These are phyloP conservation scores for Cyphomyrus plagiostoma DNA, from an alignment of 2,113 vertebrate species.

Conservation along the genomic window DNA sequence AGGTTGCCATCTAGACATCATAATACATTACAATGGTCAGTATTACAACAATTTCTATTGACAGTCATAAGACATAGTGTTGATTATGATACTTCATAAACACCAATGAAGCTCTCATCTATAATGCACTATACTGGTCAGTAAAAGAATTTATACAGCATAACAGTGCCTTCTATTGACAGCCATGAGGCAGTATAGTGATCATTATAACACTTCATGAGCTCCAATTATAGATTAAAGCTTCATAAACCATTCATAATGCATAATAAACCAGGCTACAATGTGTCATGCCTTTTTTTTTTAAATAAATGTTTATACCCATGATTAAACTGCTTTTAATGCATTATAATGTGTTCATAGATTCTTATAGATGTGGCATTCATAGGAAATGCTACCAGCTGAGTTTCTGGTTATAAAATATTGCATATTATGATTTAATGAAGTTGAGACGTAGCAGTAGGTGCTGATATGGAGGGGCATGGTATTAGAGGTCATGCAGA, in stretches of 20 bases:
- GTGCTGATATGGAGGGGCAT: background rate
- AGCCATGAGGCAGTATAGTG: too few species aligned
- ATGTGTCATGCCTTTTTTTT: background rate
- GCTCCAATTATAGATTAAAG: background rate
- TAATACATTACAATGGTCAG: background rate
- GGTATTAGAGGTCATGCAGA: background rate
- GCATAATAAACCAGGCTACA: background rate
- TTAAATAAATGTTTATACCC: background rate
- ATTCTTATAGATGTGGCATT: background rate
- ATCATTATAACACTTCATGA: too few species aligned
- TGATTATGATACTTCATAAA: background rate
- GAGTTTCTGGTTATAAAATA: background rate
- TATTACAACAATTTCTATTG: background rate
- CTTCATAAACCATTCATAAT: background rate
- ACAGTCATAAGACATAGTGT: background rate
- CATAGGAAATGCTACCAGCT: background rate
- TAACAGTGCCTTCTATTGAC: too few species aligned
- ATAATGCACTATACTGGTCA: background rate
- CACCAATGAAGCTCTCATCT: background rate
- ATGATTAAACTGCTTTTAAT: background rate
- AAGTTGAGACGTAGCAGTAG: background rate
- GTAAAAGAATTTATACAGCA: background rate
- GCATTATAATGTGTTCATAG: background rate
- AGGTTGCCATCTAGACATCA: background rate
- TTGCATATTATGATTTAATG: background rate